Evolutionary conservation across 2,888 invertebrate species (phyloP).

Genomic region (Drosophila melanosoma): DNA sequence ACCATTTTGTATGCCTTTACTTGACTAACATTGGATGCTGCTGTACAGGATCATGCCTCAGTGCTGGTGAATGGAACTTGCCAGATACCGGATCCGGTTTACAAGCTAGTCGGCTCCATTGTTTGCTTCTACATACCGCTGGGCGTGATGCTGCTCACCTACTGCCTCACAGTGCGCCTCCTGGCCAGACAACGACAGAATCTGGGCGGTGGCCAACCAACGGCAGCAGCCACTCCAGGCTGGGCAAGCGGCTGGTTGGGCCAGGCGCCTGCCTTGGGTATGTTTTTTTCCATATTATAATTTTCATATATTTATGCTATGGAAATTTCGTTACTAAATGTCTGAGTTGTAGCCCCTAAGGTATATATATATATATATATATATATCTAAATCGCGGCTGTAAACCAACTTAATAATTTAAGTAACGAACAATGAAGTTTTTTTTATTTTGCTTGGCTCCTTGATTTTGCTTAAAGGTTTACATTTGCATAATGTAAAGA

Average conservation of each 20-base stretch:
- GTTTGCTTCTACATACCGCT: conserved; percentile 98
- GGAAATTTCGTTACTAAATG: neutral
- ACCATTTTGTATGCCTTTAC: neutral
- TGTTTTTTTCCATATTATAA: conserved; percentile 33
- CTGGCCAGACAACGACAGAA: conserved; percentile 93
- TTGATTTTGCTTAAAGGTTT: neutral
- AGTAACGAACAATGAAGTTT: neutral
- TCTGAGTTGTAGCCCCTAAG: neutral
- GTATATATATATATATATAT: too few species aligned
- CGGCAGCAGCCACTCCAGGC: conserved; percentile 85
- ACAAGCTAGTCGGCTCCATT: conserved; percentile 96
- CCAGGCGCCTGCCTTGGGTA: conserved; percentile 86
- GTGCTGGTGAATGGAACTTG: conserved; percentile 93
- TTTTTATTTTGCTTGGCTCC: neutral
- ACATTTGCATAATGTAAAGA: too few species aligned
- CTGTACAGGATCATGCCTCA: conserved; percentile 90
- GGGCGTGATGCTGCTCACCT: conserved; percentile 97
- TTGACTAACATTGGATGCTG: conserved; percentile 2
- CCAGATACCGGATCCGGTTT: conserved; percentile 94
- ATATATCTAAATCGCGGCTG: neutral
- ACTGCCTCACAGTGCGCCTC: conserved; percentile 94
- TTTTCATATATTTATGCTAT: neutral
- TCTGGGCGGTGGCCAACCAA: conserved; percentile 85
- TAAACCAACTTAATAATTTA: neutral
- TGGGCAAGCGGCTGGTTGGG: conserved; percentile 92